Evolutionary conservation across 2,888 invertebrate species (phyloP).

Genomic region (Marasmarcha lunaedactyla): DNA sequence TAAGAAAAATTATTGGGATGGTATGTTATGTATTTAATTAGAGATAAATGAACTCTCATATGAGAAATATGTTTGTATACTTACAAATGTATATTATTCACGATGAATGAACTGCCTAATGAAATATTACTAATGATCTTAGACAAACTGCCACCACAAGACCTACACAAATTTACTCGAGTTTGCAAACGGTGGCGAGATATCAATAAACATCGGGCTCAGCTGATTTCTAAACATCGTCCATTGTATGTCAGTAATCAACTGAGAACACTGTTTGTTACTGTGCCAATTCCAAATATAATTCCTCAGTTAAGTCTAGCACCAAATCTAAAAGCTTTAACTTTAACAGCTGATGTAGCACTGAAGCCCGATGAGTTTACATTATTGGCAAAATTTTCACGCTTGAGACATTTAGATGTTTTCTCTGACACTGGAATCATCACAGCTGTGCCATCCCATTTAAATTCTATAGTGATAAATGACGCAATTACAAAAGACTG

Average conservation of each 20-base stretch:
- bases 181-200: not conserved
- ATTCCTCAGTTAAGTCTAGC: not conserved
- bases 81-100: too few relatives aligned
- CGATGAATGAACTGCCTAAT: not conserved
- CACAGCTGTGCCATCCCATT: not conserved
- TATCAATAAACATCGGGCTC: not conserved
- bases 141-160: not conserved
- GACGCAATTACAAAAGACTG: not conserved
- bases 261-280: not conserved
- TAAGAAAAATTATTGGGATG: too few relatives aligned
- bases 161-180: not conserved
- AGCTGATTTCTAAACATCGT: not conserved
- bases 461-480: not conserved
- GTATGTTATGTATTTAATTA: too few relatives aligned
- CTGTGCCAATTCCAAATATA: not conserved
- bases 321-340: not conserved
- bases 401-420: not conserved
- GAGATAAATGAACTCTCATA: too few relatives aligned
- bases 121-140: not conserved
- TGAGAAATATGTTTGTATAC: too few relatives aligned
- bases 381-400: not conserved
- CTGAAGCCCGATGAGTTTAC: not conserved
- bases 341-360: not conserved
- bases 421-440: not conserved
- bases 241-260: not conserved